These are phyloP conservation scores for Cybosia mesomella DNA, from an alignment of 2,888 invertebrate genomes.

Conservation along the genomic window DNA sequence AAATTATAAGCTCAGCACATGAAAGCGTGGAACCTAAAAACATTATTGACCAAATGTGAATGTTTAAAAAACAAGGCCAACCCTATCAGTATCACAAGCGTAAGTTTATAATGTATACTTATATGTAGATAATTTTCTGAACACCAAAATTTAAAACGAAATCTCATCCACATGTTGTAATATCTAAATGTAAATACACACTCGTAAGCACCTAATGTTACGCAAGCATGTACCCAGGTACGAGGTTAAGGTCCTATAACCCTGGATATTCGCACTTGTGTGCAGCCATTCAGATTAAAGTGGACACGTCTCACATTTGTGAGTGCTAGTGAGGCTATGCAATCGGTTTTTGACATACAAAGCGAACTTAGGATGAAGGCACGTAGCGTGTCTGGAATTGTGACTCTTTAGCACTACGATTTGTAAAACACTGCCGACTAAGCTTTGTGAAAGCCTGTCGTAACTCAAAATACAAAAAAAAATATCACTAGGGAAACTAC, in stretches of 20 bases:
- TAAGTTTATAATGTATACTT: background rate
- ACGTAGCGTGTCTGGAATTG: slow-evolving; percentile 8
- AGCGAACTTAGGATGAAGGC: slow-evolving; percentile 19
- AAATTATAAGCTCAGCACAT: too few species aligned
- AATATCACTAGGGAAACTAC: background rate
- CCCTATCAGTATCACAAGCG: too few species aligned
- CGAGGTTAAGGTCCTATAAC: slow-evolving; percentile 10
- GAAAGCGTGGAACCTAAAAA: too few species aligned
- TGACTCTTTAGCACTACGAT: slow-evolving; percentile 11
- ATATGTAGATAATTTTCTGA: background rate
- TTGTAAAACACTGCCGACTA: background rate
- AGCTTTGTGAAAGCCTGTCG: background rate
- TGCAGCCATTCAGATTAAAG: slow-evolving; percentile 26
- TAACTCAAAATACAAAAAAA: background rate
- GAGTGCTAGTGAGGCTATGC: slow-evolving; percentile 13
- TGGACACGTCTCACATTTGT: slow-evolving; percentile 43
- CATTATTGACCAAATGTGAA: background rate
- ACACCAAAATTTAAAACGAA: background rate
- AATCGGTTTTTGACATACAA: slow-evolving; percentile 43
- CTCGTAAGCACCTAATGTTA: background rate
- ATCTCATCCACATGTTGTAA: background rate
- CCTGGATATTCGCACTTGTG: slow-evolving; percentile 29
- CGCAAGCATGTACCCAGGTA: slow-evolving; percentile 11
- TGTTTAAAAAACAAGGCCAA: background rate
- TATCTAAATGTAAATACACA: background rate